Evolutionary conservation across 2,797 vertebrate genomes (phyloP).

Genomic region (Scarus forsteni): DNA sequence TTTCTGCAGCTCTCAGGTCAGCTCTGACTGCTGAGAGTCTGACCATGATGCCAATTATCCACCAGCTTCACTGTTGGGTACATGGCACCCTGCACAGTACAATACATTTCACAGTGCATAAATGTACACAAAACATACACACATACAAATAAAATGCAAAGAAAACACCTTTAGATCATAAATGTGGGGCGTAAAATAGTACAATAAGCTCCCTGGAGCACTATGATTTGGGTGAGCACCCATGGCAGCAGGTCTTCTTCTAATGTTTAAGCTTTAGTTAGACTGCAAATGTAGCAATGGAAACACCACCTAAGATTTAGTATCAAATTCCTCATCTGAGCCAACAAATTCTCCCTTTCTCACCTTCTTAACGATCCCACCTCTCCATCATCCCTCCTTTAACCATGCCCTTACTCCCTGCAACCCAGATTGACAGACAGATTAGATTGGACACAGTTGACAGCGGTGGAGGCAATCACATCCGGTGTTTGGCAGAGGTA

Average conservation of each 20-base stretch:
- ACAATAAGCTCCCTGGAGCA: not conserved
- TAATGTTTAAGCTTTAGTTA: not conserved
- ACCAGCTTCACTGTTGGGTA: conserved; percentile 65
- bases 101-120: conserved; percentile 31
- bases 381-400: conserved; percentile 70
- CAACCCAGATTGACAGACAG: conserved; percentile 86
- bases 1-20: conserved; percentile 68
- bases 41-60: conserved; percentile 80
- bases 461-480: conserved; percentile 84
- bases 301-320: conserved; percentile 36
- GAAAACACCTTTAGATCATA: not conserved
- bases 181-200: not conserved
- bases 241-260: conserved; percentile 1
- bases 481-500: conserved; percentile 84
- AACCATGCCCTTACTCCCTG: conserved; percentile 69
- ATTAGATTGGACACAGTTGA: conserved; percentile 89
- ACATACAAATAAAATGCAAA: conserved; percentile 24
- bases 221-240: not conserved
- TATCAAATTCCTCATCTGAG: conserved; percentile 51
- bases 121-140: conserved; percentile 29
- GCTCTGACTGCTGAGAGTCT: conserved; percentile 64
- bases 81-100: conserved; percentile 60
- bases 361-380: conserved; percentile 57
- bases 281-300: not conserved
- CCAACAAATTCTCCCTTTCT: conserved; percentile 63